Evolutionary conservation across 2,113 vertebrate genomes (phyloP).

Genomic region (Nyctereutes procyonoides): DNA sequence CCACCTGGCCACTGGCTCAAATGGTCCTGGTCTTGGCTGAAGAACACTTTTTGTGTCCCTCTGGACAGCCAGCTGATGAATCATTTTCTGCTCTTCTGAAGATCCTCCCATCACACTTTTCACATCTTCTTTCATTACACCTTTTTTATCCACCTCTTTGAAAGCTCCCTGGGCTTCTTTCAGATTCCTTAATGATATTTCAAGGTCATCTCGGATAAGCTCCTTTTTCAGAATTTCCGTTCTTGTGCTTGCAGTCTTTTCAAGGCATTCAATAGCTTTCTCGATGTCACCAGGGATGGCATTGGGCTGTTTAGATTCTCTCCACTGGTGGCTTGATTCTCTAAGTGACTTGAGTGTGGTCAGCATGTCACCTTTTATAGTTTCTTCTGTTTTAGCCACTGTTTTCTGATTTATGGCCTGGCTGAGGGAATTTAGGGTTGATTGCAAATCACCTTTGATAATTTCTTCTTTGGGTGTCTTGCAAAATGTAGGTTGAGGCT

Average conservation of each 20-base stretch:
- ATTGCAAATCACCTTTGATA: slow-evolving; percentile 91
- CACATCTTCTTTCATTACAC: slow-evolving; percentile 86
- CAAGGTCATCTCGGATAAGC: slow-evolving; percentile 91
- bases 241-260: slow-evolving; percentile 89
- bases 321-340: slow-evolving; percentile 86
- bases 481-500: slow-evolving; percentile 83
- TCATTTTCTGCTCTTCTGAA: slow-evolving; percentile 85
- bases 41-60: slow-evolving; percentile 87
- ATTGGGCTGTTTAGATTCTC: slow-evolving; percentile 89
- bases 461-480: slow-evolving; percentile 90
- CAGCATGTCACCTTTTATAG: slow-evolving; percentile 90
- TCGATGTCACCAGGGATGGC: slow-evolving; percentile 90
- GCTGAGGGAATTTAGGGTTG: slow-evolving; percentile 89
- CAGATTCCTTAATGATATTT: slow-evolving; percentile 90
- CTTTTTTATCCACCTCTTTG: slow-evolving; percentile 87
- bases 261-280: slow-evolving; percentile 90
- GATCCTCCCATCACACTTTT: slow-evolving; percentile 84
- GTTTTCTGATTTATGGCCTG: slow-evolving; percentile 90
- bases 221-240: slow-evolving; percentile 88
- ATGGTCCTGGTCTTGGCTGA: slow-evolving; percentile 87
- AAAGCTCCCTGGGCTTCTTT: slow-evolving; percentile 87
- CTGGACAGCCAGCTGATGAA: slow-evolving; percentile 84
- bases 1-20: slow-evolving; percentile 84
- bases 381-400: slow-evolving; percentile 90
- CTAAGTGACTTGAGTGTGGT: slow-evolving; percentile 89